These are phyloP conservation scores for Crotalus viridis DNA, from an alignment of 2,113 vertebrate species.

Conservation along the genomic window DNA sequence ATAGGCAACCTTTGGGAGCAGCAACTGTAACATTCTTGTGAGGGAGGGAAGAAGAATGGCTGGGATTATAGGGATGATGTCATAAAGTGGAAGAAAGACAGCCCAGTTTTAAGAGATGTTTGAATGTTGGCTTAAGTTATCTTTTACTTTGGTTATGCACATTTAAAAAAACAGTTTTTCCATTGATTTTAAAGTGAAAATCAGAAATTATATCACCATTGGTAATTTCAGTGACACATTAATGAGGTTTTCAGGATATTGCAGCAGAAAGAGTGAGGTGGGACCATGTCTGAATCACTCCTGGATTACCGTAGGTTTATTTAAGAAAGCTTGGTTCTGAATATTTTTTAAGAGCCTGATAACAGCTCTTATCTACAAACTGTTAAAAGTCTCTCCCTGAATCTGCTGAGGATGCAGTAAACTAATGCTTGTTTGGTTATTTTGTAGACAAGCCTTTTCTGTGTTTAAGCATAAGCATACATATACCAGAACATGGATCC, in stretches of 20 bases:
- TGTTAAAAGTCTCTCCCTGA: neutral
- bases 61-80: neutral
- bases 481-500: neutral
- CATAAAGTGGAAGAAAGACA: neutral
- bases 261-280: neutral
- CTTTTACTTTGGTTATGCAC: neutral
- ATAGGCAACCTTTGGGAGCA: neutral
- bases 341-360: neutral
- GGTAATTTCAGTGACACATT: neutral
- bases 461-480: neutral
- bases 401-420: neutral
- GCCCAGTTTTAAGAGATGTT: neutral
- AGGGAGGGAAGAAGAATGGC: neutral
- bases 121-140: neutral
- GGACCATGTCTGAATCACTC: neutral
- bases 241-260: neutral
- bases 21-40: neutral
- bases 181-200: neutral
- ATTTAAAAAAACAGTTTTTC: neutral
- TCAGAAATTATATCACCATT: neutral
- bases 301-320: neutral
- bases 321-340: neutral
- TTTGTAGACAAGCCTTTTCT: neutral
- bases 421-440: neutral
- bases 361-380: neutral